phyloP scores from a whole-genome alignment of 2,113 vertebrate genomes.

The Protomyctophum bolini region DNA sequence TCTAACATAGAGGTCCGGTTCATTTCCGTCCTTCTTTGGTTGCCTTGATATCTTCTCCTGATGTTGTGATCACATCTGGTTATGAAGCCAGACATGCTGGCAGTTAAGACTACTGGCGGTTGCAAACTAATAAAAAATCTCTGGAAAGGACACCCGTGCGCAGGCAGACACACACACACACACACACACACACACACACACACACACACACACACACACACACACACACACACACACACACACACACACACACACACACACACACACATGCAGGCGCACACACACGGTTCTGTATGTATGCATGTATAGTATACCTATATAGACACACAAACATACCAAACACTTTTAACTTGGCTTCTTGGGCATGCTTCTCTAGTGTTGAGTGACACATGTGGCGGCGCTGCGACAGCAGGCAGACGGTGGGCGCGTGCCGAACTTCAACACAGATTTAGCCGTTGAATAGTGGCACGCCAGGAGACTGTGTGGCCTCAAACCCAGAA shows the following conservation, averaged over 20 bases:
- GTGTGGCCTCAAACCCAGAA: conserved; percentile 58
- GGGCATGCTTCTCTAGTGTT: conserved; percentile 48
- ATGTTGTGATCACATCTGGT: conserved; percentile 59
- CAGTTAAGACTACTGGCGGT: conserved; percentile 24
- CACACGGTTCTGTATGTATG: neutral
- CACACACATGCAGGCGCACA: neutral
- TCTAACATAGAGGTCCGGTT: conserved; percentile 23
- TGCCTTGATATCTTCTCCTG: conserved; percentile 47
- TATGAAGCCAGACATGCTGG: conserved; percentile 59
- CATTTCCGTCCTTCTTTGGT: conserved; percentile 29
- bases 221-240: conserved; percentile 17
- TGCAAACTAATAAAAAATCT: conserved; percentile 61
- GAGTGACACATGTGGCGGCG: conserved; percentile 72
- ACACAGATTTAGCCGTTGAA: conserved; percentile 58
- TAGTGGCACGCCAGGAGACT: conserved; percentile 40
- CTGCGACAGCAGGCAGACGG: conserved; percentile 61
- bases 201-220: neutral
- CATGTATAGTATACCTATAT: neutral
- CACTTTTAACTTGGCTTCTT: conserved; percentile 11
- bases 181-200: conserved; percentile 6
- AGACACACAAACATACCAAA: conserved; percentile 5
- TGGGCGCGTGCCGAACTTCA: conserved; percentile 69
- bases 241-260: conserved; percentile 13
- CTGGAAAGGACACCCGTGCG: conserved; percentile 45
- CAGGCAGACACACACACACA: conserved; percentile 13